Percentiles rank a stretch among this genome's conserved stretches.
phyloP scores from a whole-genome alignment of 1,140 invertebrate genomes.

The Chlorops oryzae region DNA sequence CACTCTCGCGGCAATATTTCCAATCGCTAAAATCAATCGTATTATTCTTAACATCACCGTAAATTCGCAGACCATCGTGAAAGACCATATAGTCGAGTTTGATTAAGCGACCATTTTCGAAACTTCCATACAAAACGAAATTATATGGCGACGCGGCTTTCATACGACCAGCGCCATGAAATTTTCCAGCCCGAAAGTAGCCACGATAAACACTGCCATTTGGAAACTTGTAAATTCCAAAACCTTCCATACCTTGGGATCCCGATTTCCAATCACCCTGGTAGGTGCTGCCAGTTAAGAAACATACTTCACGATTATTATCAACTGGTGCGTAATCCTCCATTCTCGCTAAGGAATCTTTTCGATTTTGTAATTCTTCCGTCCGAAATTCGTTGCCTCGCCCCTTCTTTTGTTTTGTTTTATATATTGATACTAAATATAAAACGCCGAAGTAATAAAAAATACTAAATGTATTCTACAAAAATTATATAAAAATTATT shows the following conservation, averaged over 20 bases:
- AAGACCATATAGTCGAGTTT: constrained; percentile 25
- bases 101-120: constrained; percentile 17
- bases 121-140: constrained; percentile 21
- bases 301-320: no score
- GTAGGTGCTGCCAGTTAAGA: no score
- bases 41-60: not conserved
- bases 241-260: constrained; percentile 28
- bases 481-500: no score
- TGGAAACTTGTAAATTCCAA: constrained; percentile 25
- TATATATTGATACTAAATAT: no score
- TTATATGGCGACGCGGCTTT: constrained; percentile 4
- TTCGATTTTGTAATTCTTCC: no score
- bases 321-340: no score
- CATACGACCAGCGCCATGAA: constrained; percentile 28
- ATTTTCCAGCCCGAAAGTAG: constrained; percentile 20
- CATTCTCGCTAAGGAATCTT: no score
- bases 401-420: no score
- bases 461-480: no score
- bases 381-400: no score
- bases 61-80: constrained; percentile 17
- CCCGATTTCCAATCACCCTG: constrained; percentile 26
- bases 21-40: constrained; percentile 1
- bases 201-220: constrained; percentile 28
- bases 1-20: constrained; percentile 5
- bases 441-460: no score